These are phyloP conservation scores for Hecatera dysodea DNA, from an alignment of 2,888 invertebrate species.

Conservation along the genomic window DNA sequence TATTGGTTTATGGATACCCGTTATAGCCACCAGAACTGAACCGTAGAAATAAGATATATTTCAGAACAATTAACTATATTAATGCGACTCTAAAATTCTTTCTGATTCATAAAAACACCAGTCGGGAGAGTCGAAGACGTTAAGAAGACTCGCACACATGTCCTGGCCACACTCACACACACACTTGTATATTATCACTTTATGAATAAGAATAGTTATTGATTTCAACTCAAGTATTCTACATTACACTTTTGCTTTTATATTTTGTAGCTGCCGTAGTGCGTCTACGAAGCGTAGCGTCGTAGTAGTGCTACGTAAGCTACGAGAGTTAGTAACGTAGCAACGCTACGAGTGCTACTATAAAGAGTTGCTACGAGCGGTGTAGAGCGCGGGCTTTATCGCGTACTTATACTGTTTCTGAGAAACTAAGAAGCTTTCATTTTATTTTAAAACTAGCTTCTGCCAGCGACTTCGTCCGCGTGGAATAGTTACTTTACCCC, in stretches of 20 bases:
- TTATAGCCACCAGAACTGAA: too few relatives aligned
- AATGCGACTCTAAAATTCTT: background rate
- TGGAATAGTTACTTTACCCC: too few relatives aligned
- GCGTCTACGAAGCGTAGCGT: background rate
- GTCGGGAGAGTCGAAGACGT: background rate
- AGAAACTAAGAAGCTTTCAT: slow-evolving; percentile 14
- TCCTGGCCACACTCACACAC: background rate
- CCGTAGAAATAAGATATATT: too few relatives aligned
- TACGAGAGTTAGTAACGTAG: too few relatives aligned
- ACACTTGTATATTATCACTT: background rate
- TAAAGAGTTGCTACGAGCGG: slow-evolving; percentile 24
- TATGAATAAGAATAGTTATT: background rate
- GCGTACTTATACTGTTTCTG: slow-evolving; percentile 19
- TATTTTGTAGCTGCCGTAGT: slow-evolving; percentile 18
- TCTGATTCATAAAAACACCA: background rate
- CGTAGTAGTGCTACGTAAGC: slow-evolving; percentile 36
- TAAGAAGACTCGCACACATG: background rate
- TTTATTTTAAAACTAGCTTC: slow-evolving; percentile 14
- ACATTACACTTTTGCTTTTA: slow-evolving; percentile 14
- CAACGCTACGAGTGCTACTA: slow-evolving; percentile 28
- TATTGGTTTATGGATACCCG: too few relatives aligned
- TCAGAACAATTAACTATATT: background rate
- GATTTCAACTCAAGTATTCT: slow-evolving; percentile 21
- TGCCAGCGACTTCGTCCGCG: too few relatives aligned
- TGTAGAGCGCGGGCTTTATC: slow-evolving; percentile 8